phyloP scores from a whole-genome alignment of 2,797 vertebrate species.

The Lophius americanus region DNA sequence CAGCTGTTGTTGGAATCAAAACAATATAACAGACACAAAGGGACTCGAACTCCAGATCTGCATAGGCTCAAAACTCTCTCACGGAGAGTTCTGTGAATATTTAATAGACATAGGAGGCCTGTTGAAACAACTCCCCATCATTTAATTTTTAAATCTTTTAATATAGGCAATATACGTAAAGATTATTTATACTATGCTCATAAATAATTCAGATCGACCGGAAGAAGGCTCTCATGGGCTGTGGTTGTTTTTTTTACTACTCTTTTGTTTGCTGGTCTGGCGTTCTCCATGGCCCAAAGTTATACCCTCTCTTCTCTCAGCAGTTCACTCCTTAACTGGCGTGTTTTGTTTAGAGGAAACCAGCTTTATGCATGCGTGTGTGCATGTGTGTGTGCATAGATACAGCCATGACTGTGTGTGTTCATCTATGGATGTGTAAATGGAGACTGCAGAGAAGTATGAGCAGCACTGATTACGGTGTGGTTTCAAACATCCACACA shows the following conservation, averaged over 20 bases:
- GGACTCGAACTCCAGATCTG: slow-evolving; percentile 21
- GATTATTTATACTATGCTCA: slow-evolving; percentile 40
- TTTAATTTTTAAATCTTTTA: slow-evolving; percentile 59
- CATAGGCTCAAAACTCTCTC: slow-evolving; percentile 15
- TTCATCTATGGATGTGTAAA: not conserved
- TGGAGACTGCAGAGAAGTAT: slow-evolving; percentile 2
- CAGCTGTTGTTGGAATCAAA: slow-evolving; percentile 19
- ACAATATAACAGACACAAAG: slow-evolving; percentile 11
- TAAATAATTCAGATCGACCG: slow-evolving; percentile 59
- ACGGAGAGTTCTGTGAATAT: slow-evolving; percentile 43
- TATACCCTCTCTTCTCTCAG: slow-evolving; percentile 30
- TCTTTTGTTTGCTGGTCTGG: slow-evolving; percentile 50
- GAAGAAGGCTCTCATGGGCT: slow-evolving; percentile 38
- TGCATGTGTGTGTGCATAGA: not conserved
- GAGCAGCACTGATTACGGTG: not conserved
- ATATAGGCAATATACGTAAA: slow-evolving; percentile 58
- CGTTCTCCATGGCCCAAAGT: slow-evolving; percentile 35
- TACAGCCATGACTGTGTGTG: too few species aligned
- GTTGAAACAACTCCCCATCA: slow-evolving; percentile 14
- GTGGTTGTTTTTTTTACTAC: slow-evolving; percentile 56
- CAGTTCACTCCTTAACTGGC: slow-evolving; percentile 22
- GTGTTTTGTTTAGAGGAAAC: slow-evolving; percentile 53
- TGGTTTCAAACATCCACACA: slow-evolving; percentile 3
- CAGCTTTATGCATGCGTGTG: slow-evolving; percentile 14
- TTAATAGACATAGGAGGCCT: slow-evolving; percentile 25